Percentiles rank a stretch among this genome's conserved stretches.
Conservation (phyloP, 2,888 invertebrate genomes). For the Pristionchus entomophagus region DNA sequence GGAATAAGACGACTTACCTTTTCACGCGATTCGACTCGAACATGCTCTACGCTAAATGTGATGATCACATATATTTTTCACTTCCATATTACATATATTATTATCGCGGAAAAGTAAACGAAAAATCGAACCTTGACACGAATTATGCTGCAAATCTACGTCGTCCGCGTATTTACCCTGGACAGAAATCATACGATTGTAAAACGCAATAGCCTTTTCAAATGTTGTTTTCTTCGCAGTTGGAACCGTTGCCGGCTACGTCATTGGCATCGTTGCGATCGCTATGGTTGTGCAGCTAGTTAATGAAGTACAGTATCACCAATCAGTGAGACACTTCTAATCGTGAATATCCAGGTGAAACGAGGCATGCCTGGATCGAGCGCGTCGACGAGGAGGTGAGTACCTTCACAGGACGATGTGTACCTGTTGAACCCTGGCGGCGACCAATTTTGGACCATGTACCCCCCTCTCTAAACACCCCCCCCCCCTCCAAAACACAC, state of each 20-base stretch:
- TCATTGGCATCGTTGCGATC: background rate
- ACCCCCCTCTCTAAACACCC: too few species aligned
- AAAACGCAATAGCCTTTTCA: background rate
- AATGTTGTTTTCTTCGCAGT: background rate
- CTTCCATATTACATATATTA: background rate
- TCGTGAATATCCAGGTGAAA: too few species aligned
- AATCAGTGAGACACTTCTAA: too few species aligned
- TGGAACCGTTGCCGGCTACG: background rate
- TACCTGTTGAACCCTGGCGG: too few species aligned
- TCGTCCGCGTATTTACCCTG: too few species aligned
- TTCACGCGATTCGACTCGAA: background rate
- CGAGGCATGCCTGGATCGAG: too few species aligned
- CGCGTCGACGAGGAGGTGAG: background rate
- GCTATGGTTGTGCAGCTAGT: background rate
- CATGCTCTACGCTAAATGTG: too few species aligned
- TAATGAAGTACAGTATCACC: background rate
- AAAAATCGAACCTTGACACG: background rate
- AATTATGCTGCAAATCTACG: background rate
- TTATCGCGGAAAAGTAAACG: background rate
- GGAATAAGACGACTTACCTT: background rate
- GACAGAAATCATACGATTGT: too few species aligned
- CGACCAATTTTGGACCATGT: too few species aligned
- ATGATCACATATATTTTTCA: too few species aligned
- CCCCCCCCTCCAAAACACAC: too few species aligned
- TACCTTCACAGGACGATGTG: too few species aligned